A percentile compares a stretch with the other conserved stretches of the same genome.
These are phyloP conservation scores for Styela plicata DNA, from an alignment of 23 tunicate genomes.

Conservation along the genomic window DNA sequence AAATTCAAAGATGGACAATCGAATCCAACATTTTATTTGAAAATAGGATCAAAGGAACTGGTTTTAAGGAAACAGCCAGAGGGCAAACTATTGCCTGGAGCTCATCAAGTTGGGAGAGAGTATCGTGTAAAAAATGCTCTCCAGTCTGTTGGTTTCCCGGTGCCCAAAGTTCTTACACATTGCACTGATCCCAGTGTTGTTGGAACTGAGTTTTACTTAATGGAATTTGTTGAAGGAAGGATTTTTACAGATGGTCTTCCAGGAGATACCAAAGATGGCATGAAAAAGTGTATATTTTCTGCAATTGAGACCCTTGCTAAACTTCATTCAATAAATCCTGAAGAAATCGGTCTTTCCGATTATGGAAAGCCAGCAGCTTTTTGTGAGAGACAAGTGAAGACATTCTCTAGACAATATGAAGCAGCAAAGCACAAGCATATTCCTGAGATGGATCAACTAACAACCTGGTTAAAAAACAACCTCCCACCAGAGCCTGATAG, in stretches of 20 bases:
- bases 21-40: constrained; percentile 80
- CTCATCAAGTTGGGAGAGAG: constrained; percentile 87
- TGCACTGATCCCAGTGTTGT: constrained; percentile 42
- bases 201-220: constrained; percentile 75
- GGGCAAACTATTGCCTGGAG: constrained; percentile 76
- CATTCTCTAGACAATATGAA: constrained; percentile 78
- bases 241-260: constrained; percentile 12
- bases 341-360: constrained; percentile 49
- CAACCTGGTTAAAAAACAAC: constrained; percentile 46
- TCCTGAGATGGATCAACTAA: constrained; percentile 64
- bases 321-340: constrained; percentile 60
- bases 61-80: constrained; percentile 77
- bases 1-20: constrained; percentile 72
- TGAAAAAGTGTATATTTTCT: constrained; percentile 23
- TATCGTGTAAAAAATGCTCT: constrained; percentile 73
- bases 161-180: constrained; percentile 56
- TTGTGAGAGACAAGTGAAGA: constrained; percentile 70
- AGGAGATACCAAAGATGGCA: constrained; percentile 1
- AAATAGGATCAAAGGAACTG: constrained; percentile 54
- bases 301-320: constrained; percentile 72
- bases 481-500: constrained; percentile 53
- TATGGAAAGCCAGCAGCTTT: constrained; percentile 71
- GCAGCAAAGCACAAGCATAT: constrained; percentile 44
- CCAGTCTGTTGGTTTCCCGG: constrained; percentile 50
- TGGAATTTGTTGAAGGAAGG: constrained; percentile 76